phyloP scores from a whole-genome alignment of 2,888 invertebrate species.

The Allophyes oxyacanthae region DNA sequence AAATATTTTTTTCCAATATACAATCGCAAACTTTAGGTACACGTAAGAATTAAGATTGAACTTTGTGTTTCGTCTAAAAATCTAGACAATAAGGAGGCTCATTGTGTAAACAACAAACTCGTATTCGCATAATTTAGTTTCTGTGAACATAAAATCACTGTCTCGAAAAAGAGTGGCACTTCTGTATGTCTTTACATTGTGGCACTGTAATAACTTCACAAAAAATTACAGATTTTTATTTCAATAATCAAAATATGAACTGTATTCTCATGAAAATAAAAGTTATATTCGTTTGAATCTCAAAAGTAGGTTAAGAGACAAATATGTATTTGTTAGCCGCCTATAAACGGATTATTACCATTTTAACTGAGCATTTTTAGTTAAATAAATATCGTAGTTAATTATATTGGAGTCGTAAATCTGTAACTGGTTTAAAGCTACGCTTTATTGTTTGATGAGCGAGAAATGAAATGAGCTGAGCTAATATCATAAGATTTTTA shows the following conservation, averaged over 20 bases:
- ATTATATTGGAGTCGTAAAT: conserved; percentile 60
- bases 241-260: conserved; percentile 5
- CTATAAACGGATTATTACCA: conserved; percentile 57
- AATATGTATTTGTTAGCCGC: conserved; percentile 49
- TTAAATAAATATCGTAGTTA: conserved; percentile 61
- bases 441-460: conserved; percentile 3
- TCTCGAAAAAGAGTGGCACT: not conserved
- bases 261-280: not conserved
- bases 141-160: too few relatives aligned
- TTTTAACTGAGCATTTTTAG: conserved; percentile 60
- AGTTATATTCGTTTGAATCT: conserved; percentile 13
- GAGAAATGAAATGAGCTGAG: not conserved
- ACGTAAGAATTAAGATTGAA: too few relatives aligned
- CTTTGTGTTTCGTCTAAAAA: too few relatives aligned
- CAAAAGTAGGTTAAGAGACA: conserved; percentile 42
- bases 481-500: not conserved
- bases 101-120: too few relatives aligned
- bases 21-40: too few relatives aligned
- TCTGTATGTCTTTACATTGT: conserved; percentile 11
- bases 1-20: too few relatives aligned
- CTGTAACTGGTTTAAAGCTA: conserved; percentile 46
- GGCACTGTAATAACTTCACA: conserved; percentile 32
- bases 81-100: too few relatives aligned
- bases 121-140: too few relatives aligned
- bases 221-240: conserved; percentile 21